These are phyloP conservation scores for Anguilla rostrata DNA, from an alignment of 2,113 vertebrate species.

Conservation along the genomic window DNA sequence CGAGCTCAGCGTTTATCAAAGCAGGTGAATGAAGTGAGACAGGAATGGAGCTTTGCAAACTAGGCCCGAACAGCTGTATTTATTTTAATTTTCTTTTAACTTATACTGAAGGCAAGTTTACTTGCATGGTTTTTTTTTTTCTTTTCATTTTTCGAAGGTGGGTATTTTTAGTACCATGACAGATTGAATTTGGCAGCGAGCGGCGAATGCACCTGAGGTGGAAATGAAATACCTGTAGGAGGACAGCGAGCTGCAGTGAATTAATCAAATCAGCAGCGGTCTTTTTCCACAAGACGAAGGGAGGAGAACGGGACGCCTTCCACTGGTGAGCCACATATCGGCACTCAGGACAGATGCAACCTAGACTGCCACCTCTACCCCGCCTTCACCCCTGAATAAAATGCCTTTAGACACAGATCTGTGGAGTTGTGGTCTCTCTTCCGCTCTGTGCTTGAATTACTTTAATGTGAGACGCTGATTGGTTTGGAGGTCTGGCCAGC, in stretches of 20 bases:
- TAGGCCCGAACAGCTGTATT: neutral
- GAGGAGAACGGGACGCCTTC: neutral
- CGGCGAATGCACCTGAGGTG: neutral
- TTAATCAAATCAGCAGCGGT: neutral
- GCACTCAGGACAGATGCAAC: too few species aligned
- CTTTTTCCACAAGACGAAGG: neutral
- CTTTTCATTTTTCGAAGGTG: neutral
- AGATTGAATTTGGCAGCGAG: neutral
- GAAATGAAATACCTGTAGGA: conserved; percentile 18
- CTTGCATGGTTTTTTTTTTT: too few species aligned
- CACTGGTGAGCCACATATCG: neutral
- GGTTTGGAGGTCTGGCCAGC: neutral
- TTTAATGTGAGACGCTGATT: neutral
- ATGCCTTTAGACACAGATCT: neutral
- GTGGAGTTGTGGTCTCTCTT: neutral
- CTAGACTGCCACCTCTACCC: neutral
- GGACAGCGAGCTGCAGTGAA: neutral
- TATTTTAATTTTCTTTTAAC: neutral
- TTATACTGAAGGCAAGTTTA: too few species aligned
- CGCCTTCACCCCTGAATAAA: neutral
- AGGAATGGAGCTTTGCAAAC: neutral
- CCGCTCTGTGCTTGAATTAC: neutral
- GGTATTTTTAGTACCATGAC: neutral
- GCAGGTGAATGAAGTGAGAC: neutral
- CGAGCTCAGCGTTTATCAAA: neutral